A percentile compares a stretch with the other conserved stretches of the same genome.
Conservation (phyloP, 2,888 invertebrate genomes). For the Ichneumon xanthorius region DNA sequence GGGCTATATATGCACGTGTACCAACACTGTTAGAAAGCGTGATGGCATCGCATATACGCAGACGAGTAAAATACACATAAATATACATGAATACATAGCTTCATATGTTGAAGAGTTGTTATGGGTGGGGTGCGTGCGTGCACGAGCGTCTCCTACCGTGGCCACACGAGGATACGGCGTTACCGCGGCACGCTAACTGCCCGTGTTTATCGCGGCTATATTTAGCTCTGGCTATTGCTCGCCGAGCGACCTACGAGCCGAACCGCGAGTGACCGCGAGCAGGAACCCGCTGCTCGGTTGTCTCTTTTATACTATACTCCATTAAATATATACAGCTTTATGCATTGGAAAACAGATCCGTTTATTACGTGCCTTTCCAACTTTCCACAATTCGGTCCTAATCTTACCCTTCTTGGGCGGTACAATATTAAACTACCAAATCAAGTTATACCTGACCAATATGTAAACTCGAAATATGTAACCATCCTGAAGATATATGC, state of each 20-base stretch:
- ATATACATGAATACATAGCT: constrained; percentile 23
- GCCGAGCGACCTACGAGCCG: constrained; percentile 76
- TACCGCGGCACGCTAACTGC: constrained; percentile 80
- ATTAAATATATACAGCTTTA: constrained; percentile 39
- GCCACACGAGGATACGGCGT: constrained; percentile 72
- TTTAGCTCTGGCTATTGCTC: constrained; percentile 81
- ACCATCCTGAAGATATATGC: too few relatives aligned
- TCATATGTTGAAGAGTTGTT: constrained; percentile 18
- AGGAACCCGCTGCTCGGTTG: constrained; percentile 54
- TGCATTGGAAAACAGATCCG: constrained; percentile 4
- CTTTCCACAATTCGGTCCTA: background rate
- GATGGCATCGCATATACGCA: background rate
- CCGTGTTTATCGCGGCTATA: constrained; percentile 83
- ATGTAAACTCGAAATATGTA: background rate
- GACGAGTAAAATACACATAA: constrained; percentile 30
- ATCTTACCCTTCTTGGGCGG: background rate
- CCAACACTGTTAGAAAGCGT: constrained; percentile 3
- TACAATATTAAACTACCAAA: background rate
- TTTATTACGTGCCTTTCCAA: background rate
- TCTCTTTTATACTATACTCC: constrained; percentile 43
- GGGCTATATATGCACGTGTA: constrained; percentile 26
- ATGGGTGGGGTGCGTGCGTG: constrained; percentile 26
- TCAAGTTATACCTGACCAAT: background rate
- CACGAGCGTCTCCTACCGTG: constrained; percentile 33
- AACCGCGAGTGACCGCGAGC: constrained; percentile 61